Conservation (phyloP, 2,888 invertebrate genomes). For the Dascillus cervinus region DNA sequence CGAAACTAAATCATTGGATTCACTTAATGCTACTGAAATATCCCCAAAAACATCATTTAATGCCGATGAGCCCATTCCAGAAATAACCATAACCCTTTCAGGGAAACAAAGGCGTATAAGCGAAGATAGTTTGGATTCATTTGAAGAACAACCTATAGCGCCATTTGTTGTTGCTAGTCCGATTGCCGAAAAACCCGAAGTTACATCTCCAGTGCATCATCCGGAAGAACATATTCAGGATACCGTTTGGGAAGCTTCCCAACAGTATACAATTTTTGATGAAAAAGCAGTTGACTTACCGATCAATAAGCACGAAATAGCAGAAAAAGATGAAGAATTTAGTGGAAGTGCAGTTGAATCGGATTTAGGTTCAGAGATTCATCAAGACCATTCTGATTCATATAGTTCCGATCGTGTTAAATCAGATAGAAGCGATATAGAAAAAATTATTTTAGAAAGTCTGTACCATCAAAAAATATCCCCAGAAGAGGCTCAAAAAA, state of each 20-base stretch:
- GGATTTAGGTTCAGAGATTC: conserved; percentile 38
- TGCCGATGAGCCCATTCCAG: conserved; percentile 34
- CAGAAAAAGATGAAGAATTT: conserved; percentile 38
- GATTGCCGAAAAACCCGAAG: conserved; percentile 14
- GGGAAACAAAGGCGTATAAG: conserved; percentile 40
- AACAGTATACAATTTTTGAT: conserved; percentile 37
- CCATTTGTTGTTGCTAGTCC: conserved; percentile 7
- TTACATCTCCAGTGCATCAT: conserved; percentile 34
- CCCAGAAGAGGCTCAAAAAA: conserved; percentile 44
- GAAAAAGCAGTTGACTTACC: conserved; percentile 35
- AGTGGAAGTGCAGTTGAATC: conserved; percentile 36
- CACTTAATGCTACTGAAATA: conserved; percentile 25
- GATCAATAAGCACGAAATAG: conserved; percentile 24
- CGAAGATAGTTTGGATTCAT: conserved; percentile 38
- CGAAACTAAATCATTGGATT: conserved; percentile 35
- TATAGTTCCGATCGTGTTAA: conserved; percentile 34
- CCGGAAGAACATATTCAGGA: conserved; percentile 45
- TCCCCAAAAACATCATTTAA: conserved; percentile 26
- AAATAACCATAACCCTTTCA: conserved; percentile 40
- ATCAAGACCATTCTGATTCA: conserved; percentile 38
- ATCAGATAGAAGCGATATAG: conserved; percentile 39
- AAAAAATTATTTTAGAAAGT: conserved; percentile 39
- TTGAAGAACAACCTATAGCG: conserved; percentile 17
- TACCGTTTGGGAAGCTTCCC: conserved; percentile 46
- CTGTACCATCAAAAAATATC: conserved; percentile 41